Conservation (phyloP, 2,888 invertebrate genomes). For the Dryobotodes eremita region DNA sequence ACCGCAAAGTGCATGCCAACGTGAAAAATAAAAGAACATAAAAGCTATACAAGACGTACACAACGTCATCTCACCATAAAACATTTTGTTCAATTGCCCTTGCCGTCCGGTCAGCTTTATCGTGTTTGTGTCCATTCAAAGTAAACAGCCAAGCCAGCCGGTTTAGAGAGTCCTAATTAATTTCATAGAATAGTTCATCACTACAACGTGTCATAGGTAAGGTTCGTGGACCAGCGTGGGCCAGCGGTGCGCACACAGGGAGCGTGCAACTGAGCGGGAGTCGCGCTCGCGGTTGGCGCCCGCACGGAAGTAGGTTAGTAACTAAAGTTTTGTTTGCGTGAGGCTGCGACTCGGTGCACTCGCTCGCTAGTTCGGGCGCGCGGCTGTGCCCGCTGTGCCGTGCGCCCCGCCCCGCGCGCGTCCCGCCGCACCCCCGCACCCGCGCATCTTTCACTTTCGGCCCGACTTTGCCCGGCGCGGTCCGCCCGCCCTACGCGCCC, state of each 20-base stretch:
- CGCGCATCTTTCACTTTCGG: conserved; percentile 88
- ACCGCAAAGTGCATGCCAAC: conserved; percentile 84
- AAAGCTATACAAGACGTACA: conserved; percentile 83
- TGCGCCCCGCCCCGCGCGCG: conserved; percentile 71
- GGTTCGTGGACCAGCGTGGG: conserved; percentile 56
- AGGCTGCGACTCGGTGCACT: conserved; percentile 89
- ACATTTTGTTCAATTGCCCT: conserved; percentile 87
- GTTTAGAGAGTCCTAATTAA: conserved; percentile 73
- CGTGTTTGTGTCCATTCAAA: conserved; percentile 85
- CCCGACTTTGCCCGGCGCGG: conserved; percentile 62
- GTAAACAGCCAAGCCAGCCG: conserved; percentile 74
- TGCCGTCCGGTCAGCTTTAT: conserved; percentile 80
- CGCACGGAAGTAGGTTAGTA: conserved; percentile 91
- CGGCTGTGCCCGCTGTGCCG: conserved; percentile 71
- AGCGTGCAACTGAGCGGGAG: conserved; percentile 78
- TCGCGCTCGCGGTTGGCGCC: conserved; percentile 87
- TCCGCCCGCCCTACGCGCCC: conserved; percentile 76
- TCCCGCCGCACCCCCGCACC: conserved; percentile 74
- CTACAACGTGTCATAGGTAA: conserved; percentile 83
- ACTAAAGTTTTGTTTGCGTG: conserved; percentile 91
- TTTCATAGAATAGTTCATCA: conserved; percentile 85
- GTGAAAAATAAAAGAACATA: conserved; percentile 81
- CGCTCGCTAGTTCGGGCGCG: conserved; percentile 79
- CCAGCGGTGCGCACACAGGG: conserved; percentile 66
- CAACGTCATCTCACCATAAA: conserved; percentile 89